Evolutionary conservation across 1,140 invertebrate genomes (phyloP).

Genomic region (Polypedilum vanderplanki): DNA sequence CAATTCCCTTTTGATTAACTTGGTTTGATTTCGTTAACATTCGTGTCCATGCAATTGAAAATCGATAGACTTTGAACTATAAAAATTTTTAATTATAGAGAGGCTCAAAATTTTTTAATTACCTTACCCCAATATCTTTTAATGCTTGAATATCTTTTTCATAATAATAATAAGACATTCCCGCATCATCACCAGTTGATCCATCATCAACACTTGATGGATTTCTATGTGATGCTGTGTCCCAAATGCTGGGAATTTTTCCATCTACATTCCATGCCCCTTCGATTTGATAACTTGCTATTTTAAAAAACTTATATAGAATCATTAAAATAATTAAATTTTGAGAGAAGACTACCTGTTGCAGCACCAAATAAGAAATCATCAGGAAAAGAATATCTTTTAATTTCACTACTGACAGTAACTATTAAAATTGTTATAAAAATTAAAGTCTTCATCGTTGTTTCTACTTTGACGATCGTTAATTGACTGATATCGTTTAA

Average conservation of each 20-base stretch:
- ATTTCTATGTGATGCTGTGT: constrained; percentile 36
- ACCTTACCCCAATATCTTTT: constrained; percentile 48
- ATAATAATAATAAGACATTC: constrained; percentile 54
- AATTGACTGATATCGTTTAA: too few relatives aligned
- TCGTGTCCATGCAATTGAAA: constrained; percentile 53
- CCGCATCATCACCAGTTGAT: constrained; percentile 44
- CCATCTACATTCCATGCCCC: constrained; percentile 7
- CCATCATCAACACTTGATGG: constrained; percentile 40
- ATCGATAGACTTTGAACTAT: constrained; percentile 46
- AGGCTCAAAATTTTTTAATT: constrained; percentile 42
- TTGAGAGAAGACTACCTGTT: not conserved
- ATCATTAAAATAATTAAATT: too few relatives aligned
- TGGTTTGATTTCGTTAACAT: constrained; percentile 46
- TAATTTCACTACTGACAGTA: not conserved
- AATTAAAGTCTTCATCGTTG: too few relatives aligned
- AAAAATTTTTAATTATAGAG: constrained; percentile 45
- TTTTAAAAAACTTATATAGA: too few relatives aligned
- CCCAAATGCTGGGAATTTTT: constrained; percentile 42
- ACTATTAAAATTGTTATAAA: too few relatives aligned
- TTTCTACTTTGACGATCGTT: too few relatives aligned
- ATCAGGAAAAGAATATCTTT: not conserved
- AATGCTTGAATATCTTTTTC: constrained; percentile 49
- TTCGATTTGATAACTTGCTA: not conserved
- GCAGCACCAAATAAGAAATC: not conserved
- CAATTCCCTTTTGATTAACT: constrained; percentile 36